These are phyloP conservation scores for Planococcus citri DNA, from an alignment of 1,140 invertebrate species.

Conservation along the genomic window DNA sequence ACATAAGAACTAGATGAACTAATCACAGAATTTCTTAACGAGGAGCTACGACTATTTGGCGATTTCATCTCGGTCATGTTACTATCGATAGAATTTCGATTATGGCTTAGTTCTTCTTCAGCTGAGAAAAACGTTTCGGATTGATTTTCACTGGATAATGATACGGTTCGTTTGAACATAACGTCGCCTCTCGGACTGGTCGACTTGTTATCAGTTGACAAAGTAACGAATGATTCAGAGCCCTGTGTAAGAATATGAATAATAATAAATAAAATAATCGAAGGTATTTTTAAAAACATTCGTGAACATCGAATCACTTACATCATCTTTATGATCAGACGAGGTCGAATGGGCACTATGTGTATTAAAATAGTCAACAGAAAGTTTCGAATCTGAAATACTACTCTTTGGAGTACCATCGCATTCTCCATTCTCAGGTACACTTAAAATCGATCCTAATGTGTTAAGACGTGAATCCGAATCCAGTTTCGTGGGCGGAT, in stretches of 20 bases:
- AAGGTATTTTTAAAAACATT: not conserved
- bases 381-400: constrained; percentile 67
- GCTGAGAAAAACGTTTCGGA: constrained; percentile 83
- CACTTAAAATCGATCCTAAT: constrained; percentile 44
- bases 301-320: not conserved
- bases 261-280: not conserved
- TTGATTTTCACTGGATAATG: constrained; percentile 75
- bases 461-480: constrained; percentile 51
- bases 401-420: constrained; percentile 45
- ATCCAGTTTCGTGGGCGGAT: constrained; percentile 50
- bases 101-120: constrained; percentile 60
- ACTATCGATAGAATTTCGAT: constrained; percentile 5
- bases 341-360: not conserved
- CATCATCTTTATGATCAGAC: not conserved
- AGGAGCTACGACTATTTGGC: constrained; percentile 11
- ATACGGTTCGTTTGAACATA: constrained; percentile 49
- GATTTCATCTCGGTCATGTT: not conserved
- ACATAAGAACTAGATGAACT: constrained; percentile 2
- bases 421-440: constrained; percentile 38
- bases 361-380: constrained; percentile 49
- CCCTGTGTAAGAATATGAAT: not conserved
- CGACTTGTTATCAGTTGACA: not conserved
- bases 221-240: not conserved
- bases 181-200: not conserved
- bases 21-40: constrained; percentile 10